Conservation (phyloP, 2,888 invertebrate species). For the Rhimphoctona megacephalus region DNA sequence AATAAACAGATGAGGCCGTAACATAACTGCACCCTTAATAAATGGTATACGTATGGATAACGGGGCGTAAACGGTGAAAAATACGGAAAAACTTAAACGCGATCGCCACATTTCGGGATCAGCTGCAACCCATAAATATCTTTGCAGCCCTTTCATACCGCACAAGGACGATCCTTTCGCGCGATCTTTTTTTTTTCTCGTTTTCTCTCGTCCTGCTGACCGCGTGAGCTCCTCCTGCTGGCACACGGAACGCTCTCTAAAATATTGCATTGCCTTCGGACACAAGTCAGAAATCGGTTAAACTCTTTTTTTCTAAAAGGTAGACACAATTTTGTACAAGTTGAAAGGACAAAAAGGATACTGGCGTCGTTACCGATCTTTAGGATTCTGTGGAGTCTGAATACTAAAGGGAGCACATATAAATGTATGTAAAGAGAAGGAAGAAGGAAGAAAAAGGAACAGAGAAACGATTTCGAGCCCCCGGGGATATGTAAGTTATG, state of each 20-base stretch:
- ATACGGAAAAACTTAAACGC: constrained; percentile 54
- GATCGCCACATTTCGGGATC: constrained; percentile 69
- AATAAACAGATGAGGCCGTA: not conserved
- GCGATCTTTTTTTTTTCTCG: constrained; percentile 55
- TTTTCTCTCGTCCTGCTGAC: constrained; percentile 55
- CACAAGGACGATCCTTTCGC: constrained; percentile 62
- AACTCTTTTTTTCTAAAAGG: constrained; percentile 59
- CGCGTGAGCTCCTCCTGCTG: constrained; percentile 48
- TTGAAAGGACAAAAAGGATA: constrained; percentile 38
- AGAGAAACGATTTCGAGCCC: constrained; percentile 3
- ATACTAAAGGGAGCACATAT: constrained; percentile 4
- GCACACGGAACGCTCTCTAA: constrained; percentile 36
- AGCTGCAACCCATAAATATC: constrained; percentile 78
- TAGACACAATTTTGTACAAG: constrained; percentile 4
- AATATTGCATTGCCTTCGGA: constrained; percentile 57
- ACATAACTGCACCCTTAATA: constrained; percentile 31
- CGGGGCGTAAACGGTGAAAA: constrained; percentile 60
- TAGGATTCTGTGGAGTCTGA: constrained; percentile 37
- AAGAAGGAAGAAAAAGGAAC: not conserved
- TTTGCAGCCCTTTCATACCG: constrained; percentile 72
- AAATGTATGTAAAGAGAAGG: not conserved
- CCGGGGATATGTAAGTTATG: constrained; percentile 44
- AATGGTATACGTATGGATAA: constrained; percentile 42
- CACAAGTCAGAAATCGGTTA: constrained; percentile 52
- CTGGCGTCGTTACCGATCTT: constrained; percentile 56